These are phyloP conservation scores for Psittacus erithacus DNA, from an alignment of 2,113 vertebrate species.

Conservation along the genomic window DNA sequence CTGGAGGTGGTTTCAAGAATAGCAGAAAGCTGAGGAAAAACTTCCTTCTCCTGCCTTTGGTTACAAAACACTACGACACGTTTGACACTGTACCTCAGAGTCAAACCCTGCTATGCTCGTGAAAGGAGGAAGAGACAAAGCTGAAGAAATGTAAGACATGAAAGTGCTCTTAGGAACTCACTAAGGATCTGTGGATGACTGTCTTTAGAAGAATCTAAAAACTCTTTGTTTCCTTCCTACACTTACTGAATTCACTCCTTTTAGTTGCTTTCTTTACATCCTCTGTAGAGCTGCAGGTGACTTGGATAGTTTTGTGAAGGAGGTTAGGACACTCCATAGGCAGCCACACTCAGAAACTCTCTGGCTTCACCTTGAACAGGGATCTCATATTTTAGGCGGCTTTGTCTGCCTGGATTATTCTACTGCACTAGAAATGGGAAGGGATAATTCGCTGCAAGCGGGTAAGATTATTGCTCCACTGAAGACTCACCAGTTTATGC, in stretches of 20 bases:
- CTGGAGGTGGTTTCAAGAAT: not conserved
- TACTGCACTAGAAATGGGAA: not conserved
- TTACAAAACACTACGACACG: not conserved
- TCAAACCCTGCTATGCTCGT: not conserved
- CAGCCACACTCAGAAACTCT: not conserved
- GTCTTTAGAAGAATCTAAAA: not conserved
- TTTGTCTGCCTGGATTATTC: not conserved
- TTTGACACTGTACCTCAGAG: not conserved
- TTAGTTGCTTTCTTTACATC: not conserved
- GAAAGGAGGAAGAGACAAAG: constrained; percentile 11
- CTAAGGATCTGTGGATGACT: not conserved
- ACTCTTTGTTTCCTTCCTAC: not conserved
- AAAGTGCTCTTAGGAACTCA: not conserved
- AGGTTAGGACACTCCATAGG: not conserved
- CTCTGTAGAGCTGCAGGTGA: not conserved
- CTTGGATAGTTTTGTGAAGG: not conserved
- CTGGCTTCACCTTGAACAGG: not conserved
- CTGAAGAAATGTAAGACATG: not conserved
- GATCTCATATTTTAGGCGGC: not conserved
- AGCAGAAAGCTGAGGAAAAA: not conserved
- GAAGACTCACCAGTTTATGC: not conserved
- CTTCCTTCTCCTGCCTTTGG: constrained; percentile 9
- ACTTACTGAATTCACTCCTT: not conserved
- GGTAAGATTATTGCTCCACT: not conserved
- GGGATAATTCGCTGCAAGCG: not conserved